Evolutionary conservation across 2,797 vertebrate genomes (phyloP), one percentile per base, ranked within the genome.

Genomic region (Crocidura indochinensis): DNA sequence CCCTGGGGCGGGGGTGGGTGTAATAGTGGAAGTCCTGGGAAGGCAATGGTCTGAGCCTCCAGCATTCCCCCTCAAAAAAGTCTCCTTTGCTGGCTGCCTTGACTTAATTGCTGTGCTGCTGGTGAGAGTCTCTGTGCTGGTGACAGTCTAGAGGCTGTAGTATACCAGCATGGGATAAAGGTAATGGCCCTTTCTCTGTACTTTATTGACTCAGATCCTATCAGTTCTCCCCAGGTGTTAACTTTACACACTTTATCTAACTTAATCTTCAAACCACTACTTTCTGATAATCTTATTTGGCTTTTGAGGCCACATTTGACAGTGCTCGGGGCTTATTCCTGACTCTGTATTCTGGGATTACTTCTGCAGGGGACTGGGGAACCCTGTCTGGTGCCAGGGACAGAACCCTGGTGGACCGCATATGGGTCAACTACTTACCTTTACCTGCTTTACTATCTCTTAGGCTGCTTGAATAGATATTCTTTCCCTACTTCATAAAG

Each of bases 181-280:
- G 24, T 12, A 19, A 49, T 6, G 49, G 11, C 31, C 79, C 72
- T 29, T 46, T 88, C 17, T 1, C 1, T 86, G 10, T 38, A 38
- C 20, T 93, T 72, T 76, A 14, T 53, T 12, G 51, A 14, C 17
- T 17, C 51, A 53, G 51, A 17, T 17, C 12, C 51, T 17, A 46
- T 5, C 20, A 46, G 14, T 38, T 68, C 47, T 53, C 51, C 51
- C 51, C 51, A 53, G 51, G 6, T 49, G 22, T n/a, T 49, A 6
- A 26, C 47, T 91, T 92, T 87, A 79, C 4, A 19, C 31, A 73
- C 2, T 64, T 68, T 51, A 65, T 67, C 71, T 60, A n/a, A 69
- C 83, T 90, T 78, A 49, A 65, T 64, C 73, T 80, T 86, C 71
- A 69, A 74, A 64, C 0, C 44, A 44, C 31, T 17, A 12, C 51